Evolutionary conservation across 2,888 invertebrate species (phyloP).

Genomic region (Hecatera dysodea): DNA sequence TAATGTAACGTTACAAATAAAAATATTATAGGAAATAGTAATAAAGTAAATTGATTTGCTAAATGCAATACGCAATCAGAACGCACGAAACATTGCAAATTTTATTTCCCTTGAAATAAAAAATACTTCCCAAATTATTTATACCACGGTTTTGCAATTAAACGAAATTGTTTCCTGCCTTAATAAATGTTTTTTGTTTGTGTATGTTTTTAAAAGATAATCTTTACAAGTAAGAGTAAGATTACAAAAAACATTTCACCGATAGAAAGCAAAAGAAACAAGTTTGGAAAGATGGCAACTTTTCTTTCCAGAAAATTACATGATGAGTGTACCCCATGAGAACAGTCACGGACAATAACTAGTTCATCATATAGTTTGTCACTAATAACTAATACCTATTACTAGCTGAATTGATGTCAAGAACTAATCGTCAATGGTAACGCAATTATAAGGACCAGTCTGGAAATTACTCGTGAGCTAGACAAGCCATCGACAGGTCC

Average conservation of each 20-base stretch:
- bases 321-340: not conserved
- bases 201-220: not conserved
- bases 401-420: conserved; percentile 59
- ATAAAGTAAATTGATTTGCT: not conserved
- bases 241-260: not conserved
- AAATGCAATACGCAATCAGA: conserved; percentile 14
- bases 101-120: conserved; percentile 35
- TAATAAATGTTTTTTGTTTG: not conserved
- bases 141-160: conserved; percentile 38
- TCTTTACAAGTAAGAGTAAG: not conserved
- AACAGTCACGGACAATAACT: not conserved
- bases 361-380: not conserved
- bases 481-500: conserved; percentile 44
- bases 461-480: conserved; percentile 45
- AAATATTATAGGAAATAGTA: not conserved
- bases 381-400: not conserved
- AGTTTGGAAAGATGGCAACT: too few species aligned
- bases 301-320: too few species aligned
- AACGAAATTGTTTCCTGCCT: conserved; percentile 50
- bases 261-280: too few species aligned
- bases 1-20: not conserved
- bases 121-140: conserved; percentile 12
- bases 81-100: conserved; percentile 25
- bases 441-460: conserved; percentile 46
- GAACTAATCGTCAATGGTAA: conserved; percentile 50